Conservation (phyloP, 2,888 invertebrate species). For the Cheilosia vulpina region DNA sequence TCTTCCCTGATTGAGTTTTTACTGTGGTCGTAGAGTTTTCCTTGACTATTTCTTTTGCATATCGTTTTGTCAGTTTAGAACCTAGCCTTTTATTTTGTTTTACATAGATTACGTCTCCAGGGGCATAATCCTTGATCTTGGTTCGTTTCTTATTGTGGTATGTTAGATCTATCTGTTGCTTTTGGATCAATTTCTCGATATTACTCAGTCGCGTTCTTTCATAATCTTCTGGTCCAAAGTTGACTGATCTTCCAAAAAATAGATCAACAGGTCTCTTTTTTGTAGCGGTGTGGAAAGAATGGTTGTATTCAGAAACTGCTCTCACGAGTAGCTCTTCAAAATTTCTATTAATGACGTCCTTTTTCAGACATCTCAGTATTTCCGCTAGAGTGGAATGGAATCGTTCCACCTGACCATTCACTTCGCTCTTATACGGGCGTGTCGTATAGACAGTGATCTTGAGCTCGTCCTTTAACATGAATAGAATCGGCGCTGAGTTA, state of each 20-base stretch:
- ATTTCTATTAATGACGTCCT: constrained; percentile 14
- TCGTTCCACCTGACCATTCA: constrained; percentile 61
- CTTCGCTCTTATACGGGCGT: constrained; percentile 37
- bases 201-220: constrained; percentile 16
- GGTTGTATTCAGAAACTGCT: constrained; percentile 46
- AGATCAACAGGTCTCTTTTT: constrained; percentile 17
- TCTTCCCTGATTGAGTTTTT: constrained; percentile 2
- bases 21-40: no score
- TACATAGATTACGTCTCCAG: constrained; percentile 17
- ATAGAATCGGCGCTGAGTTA: constrained; percentile 33
- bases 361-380: constrained; percentile 53
- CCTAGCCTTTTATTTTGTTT: constrained; percentile 28
- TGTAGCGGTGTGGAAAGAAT: constrained; percentile 26
- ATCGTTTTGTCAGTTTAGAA: constrained; percentile 11
- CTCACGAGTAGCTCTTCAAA: constrained; percentile 41
- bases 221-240: background rate
- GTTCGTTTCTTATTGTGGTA: constrained; percentile 15
- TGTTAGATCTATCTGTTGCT: constrained; percentile 44
- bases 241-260: constrained; percentile 31
- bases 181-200: constrained; percentile 38
- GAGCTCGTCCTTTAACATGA: constrained; percentile 39
- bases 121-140: background rate
- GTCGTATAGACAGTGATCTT: constrained; percentile 37
- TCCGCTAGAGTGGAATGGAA: constrained; percentile 59
- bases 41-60: constrained; percentile 33